These are phyloP conservation scores for Tribolium madens DNA, from an alignment of 1,140 invertebrate genomes.

Conservation along the genomic window DNA sequence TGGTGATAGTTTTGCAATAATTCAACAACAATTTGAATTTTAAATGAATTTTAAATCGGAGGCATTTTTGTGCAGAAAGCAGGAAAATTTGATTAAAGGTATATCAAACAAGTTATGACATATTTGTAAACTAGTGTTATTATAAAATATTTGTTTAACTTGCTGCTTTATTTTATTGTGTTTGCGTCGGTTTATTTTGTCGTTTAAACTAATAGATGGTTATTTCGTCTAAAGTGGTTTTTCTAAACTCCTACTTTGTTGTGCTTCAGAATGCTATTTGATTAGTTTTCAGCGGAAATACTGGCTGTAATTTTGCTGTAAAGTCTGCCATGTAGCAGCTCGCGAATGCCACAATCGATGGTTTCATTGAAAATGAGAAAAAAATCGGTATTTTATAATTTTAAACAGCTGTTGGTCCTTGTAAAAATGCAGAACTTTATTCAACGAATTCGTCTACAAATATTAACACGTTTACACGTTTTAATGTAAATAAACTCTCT, in stretches of 20 bases:
- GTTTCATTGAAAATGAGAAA: too few relatives aligned
- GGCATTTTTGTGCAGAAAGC: too few relatives aligned
- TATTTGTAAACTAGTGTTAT: too few relatives aligned
- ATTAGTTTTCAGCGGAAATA: neutral
- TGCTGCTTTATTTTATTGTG: neutral
- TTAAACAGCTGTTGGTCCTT: slow-evolving; percentile 9
- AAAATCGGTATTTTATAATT: too few relatives aligned
- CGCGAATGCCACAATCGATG: too few relatives aligned
- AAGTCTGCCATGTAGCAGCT: neutral
- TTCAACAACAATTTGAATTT: too few relatives aligned
- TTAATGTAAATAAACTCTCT: slow-evolving; percentile 2
- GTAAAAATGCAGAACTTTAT: slow-evolving; percentile 4
- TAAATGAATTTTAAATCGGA: too few relatives aligned
- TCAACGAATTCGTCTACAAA: slow-evolving; percentile 14
- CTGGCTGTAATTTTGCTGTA: neutral
- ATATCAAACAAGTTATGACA: too few relatives aligned
- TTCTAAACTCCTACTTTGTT: neutral
- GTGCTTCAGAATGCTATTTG: neutral
- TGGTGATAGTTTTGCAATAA: too few relatives aligned
- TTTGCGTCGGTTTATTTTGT: neutral
- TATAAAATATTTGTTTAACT: too few relatives aligned
- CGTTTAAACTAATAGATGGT: neutral
- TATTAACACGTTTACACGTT: slow-evolving; percentile 19
- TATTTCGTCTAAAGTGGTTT: neutral
- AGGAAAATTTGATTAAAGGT: too few relatives aligned